Percentiles rank a stretch among this genome's conserved stretches.
These are phyloP conservation scores for Sclerurus mexicanus DNA, from an alignment of 2,113 vertebrate species.

Conservation along the genomic window DNA sequence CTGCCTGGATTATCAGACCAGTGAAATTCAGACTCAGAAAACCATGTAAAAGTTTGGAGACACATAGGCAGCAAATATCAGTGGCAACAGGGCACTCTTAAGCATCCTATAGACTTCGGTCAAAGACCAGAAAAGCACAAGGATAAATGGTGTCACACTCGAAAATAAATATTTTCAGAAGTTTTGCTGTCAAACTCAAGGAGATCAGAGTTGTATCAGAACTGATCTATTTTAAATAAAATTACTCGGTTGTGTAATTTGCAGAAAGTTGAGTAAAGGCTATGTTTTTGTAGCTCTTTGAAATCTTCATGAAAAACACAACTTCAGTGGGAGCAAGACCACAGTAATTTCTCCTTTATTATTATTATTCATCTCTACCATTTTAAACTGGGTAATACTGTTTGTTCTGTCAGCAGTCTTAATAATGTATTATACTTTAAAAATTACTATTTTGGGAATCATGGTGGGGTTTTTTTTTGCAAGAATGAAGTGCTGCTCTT, in stretches of 20 bases:
- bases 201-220: not conserved
- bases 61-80: not conserved
- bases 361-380: not conserved
- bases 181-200: not conserved
- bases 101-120: not conserved
- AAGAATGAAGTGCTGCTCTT: not conserved
- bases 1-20: not conserved
- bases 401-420: not conserved
- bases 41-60: not conserved
- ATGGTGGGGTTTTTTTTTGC: not conserved
- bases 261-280: not conserved
- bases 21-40: not conserved
- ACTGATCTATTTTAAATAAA: slow-evolving; percentile 22
- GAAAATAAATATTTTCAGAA: not conserved
- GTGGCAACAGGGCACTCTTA: not conserved
- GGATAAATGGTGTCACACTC: not conserved
- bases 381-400: not conserved
- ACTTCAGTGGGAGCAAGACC: not conserved
- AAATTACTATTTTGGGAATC: not conserved
- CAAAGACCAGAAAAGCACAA: not conserved
- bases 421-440: not conserved
- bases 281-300: not conserved
- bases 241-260: not conserved
- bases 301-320: not conserved
- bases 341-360: slow-evolving; percentile 19